Conservation (phyloP, 1,140 invertebrate species). For the Myzus persicae region DNA sequence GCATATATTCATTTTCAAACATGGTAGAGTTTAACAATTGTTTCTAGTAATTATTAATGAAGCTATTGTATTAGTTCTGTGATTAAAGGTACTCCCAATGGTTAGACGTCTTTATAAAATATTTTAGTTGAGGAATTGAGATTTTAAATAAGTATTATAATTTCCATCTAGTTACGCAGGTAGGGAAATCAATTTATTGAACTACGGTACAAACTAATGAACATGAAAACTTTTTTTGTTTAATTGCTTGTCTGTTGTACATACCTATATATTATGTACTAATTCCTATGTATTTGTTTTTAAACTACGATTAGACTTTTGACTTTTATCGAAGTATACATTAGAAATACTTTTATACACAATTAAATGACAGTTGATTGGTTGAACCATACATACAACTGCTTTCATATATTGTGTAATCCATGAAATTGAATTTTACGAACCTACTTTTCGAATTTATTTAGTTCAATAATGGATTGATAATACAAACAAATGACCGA, state of each 20-base stretch:
- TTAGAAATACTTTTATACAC: background rate
- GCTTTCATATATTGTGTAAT: background rate
- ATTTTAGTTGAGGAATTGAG: background rate
- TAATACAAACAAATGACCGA: background rate
- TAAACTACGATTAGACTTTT: background rate
- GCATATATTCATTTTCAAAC: background rate
- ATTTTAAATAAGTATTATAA: background rate
- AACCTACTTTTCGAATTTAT: background rate
- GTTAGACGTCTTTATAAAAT: background rate
- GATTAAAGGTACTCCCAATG: background rate
- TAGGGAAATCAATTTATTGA: background rate
- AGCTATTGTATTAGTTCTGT: background rate
- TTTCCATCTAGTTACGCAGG: background rate
- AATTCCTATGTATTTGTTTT: background rate
- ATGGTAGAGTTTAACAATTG: background rate
- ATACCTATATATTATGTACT: too few species aligned
- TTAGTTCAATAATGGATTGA: background rate
- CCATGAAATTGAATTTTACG: background rate
- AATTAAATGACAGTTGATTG: background rate
- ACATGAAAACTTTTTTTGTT: background rate
- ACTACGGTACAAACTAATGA: background rate
- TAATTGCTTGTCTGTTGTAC: background rate
- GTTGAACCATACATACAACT: background rate
- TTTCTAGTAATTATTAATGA: background rate
- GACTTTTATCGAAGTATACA: background rate